A percentile compares a stretch with the other conserved stretches of the same genome.
These are phyloP conservation scores for Heliconius nattereri DNA, from an alignment of 1,140 invertebrate genomes.

Conservation along the genomic window DNA sequence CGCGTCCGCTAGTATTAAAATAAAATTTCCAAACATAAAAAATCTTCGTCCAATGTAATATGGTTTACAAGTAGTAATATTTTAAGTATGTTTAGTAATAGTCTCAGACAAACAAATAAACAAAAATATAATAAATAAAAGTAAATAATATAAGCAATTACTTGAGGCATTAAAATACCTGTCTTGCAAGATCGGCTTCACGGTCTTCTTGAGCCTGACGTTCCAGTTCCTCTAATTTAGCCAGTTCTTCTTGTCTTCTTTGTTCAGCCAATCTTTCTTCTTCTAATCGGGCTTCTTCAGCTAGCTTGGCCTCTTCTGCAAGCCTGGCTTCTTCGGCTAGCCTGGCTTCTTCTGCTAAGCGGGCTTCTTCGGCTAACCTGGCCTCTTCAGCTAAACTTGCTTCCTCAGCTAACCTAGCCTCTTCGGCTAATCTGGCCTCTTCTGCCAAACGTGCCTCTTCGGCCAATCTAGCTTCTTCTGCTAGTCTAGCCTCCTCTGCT, in stretches of 20 bases:
- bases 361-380: conserved; percentile 71
- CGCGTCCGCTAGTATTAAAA: too few relatives aligned
- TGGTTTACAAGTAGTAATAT: too few relatives aligned
- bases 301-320: conserved; percentile 77
- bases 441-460: conserved; percentile 82
- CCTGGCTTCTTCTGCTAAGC: conserved; percentile 78
- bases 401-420: conserved; percentile 81
- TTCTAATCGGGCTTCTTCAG: conserved; percentile 77
- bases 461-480: conserved; percentile 76
- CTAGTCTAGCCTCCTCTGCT: conserved; percentile 79
- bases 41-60: too few relatives aligned
- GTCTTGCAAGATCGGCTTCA: conserved; percentile 83
- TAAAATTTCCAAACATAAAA: not conserved
- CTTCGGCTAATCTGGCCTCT: conserved; percentile 78
- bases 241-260: conserved; percentile 80
- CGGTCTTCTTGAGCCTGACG: conserved; percentile 82
- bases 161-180: conserved; percentile 55
- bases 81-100: too few relatives aligned
- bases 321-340: conserved; percentile 73
- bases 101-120: too few relatives aligned
- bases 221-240: conserved; percentile 79
- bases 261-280: conserved; percentile 83
- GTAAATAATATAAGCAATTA: too few relatives aligned
- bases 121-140: too few relatives aligned
- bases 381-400: conserved; percentile 81